Base-by-base conservation (phyloP, 1,140 invertebrate species). In the Belonocnema kinseyi region DNA sequence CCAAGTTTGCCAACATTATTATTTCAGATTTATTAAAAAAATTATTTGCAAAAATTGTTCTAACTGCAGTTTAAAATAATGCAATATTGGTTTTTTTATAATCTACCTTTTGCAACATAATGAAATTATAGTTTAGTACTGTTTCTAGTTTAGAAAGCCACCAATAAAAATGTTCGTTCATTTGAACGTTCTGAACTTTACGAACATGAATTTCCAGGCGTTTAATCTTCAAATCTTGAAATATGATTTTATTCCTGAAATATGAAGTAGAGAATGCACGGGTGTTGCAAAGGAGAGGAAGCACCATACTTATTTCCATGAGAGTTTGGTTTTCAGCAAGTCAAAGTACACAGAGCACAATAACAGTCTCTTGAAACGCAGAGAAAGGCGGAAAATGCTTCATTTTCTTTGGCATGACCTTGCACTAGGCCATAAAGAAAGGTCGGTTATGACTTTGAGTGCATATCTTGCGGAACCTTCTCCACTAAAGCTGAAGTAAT, bases 371-470 rank as follows among this genome's bases (percentile, higher is more conserved):
- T 66, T 66, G 21, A 66, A 66, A 26, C 40, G 40, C 40, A 0
- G 40, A 46, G 40, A 26, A 40, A 66, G 40, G 16, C n/a, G 26
- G 61, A 66, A 66, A 66, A 66, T 66, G 26, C 61, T 66, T 66
- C 61, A 66, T 66, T 66, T 66, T 66, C 61, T 66, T 66, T 66
- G 61, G 61, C 61, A 66, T 33, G 61, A 66, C 61, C 61, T 66
- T 66, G 61, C 33, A 66, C 21, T n/a, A 66, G 4, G 14, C 61
- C 13, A 33, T 66, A 66, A 66, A 66, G 61, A 66, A 66, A 66
- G 26, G 61, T 66, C 21, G 26, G 61, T 46, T 66, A 66, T 66
- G 61, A 40, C 61, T 66, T 66, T 16, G 26, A 40, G 61, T 13
- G 12, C 26, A 46, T 66, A 46, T 40, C 61, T 33, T 46, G 61